Percentiles rank a stretch among this genome's conserved stretches.
phyloP scores from a whole-genome alignment of 2,797 vertebrate genomes.

The Chiloscyllium punctatum region DNA sequence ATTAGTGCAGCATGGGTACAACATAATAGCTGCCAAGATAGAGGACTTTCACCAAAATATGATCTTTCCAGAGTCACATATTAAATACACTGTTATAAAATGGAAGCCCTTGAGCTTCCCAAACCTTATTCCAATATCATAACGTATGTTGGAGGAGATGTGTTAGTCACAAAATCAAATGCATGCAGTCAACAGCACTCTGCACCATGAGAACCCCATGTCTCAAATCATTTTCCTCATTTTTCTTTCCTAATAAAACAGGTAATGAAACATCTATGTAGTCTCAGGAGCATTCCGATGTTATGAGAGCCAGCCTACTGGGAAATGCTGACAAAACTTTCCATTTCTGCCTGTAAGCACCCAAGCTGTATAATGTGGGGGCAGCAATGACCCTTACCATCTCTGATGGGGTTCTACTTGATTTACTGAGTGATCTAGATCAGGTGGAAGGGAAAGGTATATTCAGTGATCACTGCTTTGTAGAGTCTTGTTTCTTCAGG shows the following conservation, averaged over 20 bases:
- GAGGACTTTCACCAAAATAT: background rate
- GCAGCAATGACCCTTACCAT: too few relatives aligned
- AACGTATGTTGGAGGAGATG: background rate
- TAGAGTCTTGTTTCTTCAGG: too few relatives aligned
- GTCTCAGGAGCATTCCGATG: background rate
- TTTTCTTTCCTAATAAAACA: background rate
- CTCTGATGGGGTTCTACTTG: background rate
- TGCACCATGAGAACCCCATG: background rate
- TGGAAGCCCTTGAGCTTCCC: background rate
- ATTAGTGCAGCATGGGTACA: background rate
- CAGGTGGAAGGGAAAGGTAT: too few relatives aligned
- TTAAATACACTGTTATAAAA: background rate
- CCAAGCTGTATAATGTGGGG: background rate
- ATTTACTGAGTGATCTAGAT: background rate
- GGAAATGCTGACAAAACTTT: background rate
- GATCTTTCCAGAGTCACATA: background rate
- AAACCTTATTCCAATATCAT: background rate
- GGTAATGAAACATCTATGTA: background rate
- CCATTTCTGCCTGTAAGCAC: background rate
- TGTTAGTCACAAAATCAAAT: background rate
- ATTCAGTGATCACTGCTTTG: too few relatives aligned
- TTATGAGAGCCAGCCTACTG: background rate
- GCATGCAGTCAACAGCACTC: too few relatives aligned
- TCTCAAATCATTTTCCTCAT: background rate
- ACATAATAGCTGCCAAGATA: background rate